phyloP scores from a whole-genome alignment of 23 tunicate genomes.

The Phallusia fumigata region DNA sequence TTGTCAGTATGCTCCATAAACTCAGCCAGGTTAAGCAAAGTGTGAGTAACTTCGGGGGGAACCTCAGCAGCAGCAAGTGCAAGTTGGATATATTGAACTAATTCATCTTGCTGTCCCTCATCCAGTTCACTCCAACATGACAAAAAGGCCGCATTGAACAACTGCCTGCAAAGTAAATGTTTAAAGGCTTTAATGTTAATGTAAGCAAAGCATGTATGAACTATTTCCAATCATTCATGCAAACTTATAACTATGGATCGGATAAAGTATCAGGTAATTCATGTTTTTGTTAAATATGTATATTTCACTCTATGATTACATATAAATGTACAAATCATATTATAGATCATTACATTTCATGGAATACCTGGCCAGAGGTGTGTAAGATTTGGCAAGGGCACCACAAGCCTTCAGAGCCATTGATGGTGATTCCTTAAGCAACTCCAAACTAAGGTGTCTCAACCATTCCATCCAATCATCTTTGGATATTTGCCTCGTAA shows the following conservation, averaged over 20 bases:
- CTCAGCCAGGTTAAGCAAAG: slow-evolving; percentile 80
- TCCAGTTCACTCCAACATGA: slow-evolving; percentile 87
- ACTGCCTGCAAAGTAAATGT: slow-evolving; percentile 33
- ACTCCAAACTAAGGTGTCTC: slow-evolving; percentile 59
- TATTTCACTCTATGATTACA: too few species aligned
- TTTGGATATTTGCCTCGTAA: slow-evolving; percentile 67
- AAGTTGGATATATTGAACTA: slow-evolving; percentile 44
- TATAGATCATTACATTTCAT: not conserved
- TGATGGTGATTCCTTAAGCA: slow-evolving; percentile 88
- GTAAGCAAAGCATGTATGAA: too few species aligned
- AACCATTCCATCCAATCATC: slow-evolving; percentile 96
- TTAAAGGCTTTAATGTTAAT: too few species aligned
- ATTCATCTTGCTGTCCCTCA: slow-evolving; percentile 84
- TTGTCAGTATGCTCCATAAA: slow-evolving; percentile 96
- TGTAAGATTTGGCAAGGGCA: slow-evolving; percentile 69
- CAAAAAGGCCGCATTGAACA: slow-evolving; percentile 90
- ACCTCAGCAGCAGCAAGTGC: slow-evolving; percentile 79
- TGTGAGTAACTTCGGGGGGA: slow-evolving; percentile 94
- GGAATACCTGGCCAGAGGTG: slow-evolving; percentile 73
- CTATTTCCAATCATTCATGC: too few species aligned
- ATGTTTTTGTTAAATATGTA: too few species aligned
- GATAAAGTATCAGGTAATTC: too few species aligned
- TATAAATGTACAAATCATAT: too few species aligned
- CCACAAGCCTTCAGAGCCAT: slow-evolving; percentile 87
- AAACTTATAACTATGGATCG: too few species aligned